Percentiles rank a stretch among this genome's conserved stretches.
Evolutionary conservation across 2,888 invertebrate species (phyloP).

Genomic region (Sepiola atlantica): DNA sequence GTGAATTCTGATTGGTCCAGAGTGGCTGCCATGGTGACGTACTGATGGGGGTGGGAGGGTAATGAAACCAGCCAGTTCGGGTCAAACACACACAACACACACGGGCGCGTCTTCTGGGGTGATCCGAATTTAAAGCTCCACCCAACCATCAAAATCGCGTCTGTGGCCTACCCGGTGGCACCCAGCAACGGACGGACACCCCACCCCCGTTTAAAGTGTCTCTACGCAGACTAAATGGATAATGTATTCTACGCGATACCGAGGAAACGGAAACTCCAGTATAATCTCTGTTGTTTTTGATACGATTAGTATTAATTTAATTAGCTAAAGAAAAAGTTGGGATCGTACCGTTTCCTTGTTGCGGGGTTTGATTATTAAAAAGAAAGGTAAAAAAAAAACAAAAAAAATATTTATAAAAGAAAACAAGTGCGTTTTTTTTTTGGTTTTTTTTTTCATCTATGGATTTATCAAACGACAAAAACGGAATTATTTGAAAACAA

Average conservation of each 20-base stretch:
- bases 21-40: constrained; percentile 22
- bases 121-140: constrained; percentile 13
- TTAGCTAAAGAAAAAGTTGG: background rate
- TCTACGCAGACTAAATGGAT: background rate
- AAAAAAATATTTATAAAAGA: background rate
- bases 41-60: constrained; percentile 11
- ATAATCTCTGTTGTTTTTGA: background rate
- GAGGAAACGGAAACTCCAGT: background rate
- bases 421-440: background rate
- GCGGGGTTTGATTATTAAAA: background rate
- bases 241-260: background rate
- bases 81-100: background rate
- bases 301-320: background rate
- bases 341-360: background rate
- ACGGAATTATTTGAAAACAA: background rate
- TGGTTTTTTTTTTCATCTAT: background rate
- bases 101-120: background rate
- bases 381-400: background rate
- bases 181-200: background rate
- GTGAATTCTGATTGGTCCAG: background rate
- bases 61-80: background rate
- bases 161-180: background rate
- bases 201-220: background rate
- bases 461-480: background rate
- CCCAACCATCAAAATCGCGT: constrained; percentile 8